Evolutionary conservation across 2,888 invertebrate species (phyloP), one percentile per base, ranked within the genome.

Genomic region (Electrophaes corylata): DNA sequence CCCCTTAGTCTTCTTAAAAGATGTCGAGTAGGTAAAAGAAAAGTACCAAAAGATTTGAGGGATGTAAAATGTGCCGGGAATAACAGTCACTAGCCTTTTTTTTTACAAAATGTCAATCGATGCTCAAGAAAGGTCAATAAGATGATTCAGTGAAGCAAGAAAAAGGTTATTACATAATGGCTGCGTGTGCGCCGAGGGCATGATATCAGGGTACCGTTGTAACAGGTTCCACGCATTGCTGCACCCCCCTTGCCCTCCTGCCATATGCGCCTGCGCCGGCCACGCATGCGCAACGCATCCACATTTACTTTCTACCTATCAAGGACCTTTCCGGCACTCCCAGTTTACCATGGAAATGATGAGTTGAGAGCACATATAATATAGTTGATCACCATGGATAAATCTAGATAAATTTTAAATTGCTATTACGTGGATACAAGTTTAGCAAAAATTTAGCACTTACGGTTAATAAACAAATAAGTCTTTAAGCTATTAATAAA

Each of bases 261-360:
- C 39, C 64, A 60, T 63, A 67, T 67, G 66, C 52, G 62, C 60
- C 65, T 40, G 51, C 54, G 56, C 62, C 50, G 43, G 61, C 65
- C 67, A 70, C 70, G 77, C 81, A 80, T 80, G 78, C 72, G 69
- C 72, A 76, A 70, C 74, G 76, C 78, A 80, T 76, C 76, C 78
- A 79, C 86, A 86, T 88, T 91, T 91, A 91, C 91, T 91, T 91
- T 91, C 91, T 90, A 89, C 81, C 78, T 79, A 86, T 82, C 86
- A 87, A 89, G 90, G 89, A 89, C 84, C 80, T 83, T 86, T 78
- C 83, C 76, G 79, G 76, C 75, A 70, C 71, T 66, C 67, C 70
- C 70, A 67, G 69, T 51, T 62, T 57, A 62, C 61, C 52, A 67
- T 60, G 60, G 44, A 18, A 12, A 18, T 12, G 16, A n/a, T 11